A percentile compares a stretch with the other conserved stretches of the same genome.
Evolutionary conservation across 2,888 invertebrate species (phyloP).

Genomic region (Buathra laborator): DNA sequence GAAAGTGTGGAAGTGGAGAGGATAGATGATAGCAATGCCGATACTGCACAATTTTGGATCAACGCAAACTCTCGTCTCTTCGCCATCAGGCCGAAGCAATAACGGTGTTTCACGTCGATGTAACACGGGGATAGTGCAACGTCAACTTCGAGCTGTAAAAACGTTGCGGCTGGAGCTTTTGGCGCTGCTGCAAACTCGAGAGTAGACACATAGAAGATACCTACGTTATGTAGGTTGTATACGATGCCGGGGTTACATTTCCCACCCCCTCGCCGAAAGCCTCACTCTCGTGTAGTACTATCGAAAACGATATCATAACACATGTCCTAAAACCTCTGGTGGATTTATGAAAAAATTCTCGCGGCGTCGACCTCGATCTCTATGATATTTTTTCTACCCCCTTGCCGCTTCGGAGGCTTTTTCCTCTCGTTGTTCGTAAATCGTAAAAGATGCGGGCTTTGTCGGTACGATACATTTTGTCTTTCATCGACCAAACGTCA

Average conservation of each 20-base stretch:
- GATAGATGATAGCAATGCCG: slow-evolving; percentile 22
- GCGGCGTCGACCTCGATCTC: slow-evolving; percentile 14
- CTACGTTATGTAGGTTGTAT: not conserved
- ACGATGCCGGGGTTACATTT: not conserved
- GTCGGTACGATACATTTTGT: not conserved
- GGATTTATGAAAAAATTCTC: slow-evolving; percentile 35
- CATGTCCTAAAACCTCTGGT: slow-evolving; percentile 6
- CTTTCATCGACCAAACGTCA: not conserved
- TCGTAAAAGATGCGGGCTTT: not conserved
- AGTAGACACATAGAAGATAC: not conserved
- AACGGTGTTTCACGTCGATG: slow-evolving; percentile 51
- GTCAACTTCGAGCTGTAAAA: slow-evolving; percentile 52
- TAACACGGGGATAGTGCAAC: slow-evolving; percentile 37
- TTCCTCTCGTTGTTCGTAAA: not conserved
- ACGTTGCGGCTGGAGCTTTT: slow-evolving; percentile 28
- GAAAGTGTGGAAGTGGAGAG: not conserved
- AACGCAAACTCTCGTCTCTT: slow-evolving; percentile 10
- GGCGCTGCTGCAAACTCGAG: not conserved
- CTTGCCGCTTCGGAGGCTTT: not conserved
- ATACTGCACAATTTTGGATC: slow-evolving; percentile 29
- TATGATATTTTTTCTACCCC: not conserved
- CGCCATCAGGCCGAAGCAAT: slow-evolving; percentile 46
- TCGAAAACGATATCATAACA: slow-evolving; percentile 15
- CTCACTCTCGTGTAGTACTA: not conserved
- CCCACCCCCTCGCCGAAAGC: not conserved